Percentiles rank a stretch among this genome's conserved stretches.
Conservation (phyloP, 2,888 invertebrate species). For the Phyllotreta cruciferae region DNA sequence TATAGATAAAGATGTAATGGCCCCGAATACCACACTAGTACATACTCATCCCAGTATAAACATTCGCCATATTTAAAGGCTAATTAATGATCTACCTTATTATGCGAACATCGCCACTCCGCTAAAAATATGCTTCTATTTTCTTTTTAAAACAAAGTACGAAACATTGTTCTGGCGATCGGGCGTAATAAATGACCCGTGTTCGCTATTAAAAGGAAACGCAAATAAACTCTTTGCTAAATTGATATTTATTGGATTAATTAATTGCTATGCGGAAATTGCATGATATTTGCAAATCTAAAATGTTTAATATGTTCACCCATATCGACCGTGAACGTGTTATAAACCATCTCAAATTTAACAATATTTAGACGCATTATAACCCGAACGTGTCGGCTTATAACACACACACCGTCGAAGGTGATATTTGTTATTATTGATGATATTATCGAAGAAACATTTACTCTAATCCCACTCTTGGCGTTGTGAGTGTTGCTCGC, state of each 20-base stretch:
- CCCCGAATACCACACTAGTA: slow-evolving; percentile 53
- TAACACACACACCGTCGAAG: slow-evolving; percentile 45
- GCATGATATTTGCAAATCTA: not conserved
- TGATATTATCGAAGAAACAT: slow-evolving; percentile 56
- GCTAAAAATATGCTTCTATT: slow-evolving; percentile 17
- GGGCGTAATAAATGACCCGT: too few species aligned
- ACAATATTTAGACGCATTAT: slow-evolving; percentile 22
- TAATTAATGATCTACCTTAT: slow-evolving; percentile 49
- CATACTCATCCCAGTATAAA: slow-evolving; percentile 40
- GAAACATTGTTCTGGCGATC: slow-evolving; percentile 2
- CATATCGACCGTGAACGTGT: too few species aligned
- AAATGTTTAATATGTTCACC: too few species aligned
- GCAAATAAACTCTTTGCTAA: too few species aligned
- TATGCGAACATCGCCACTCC: slow-evolving; percentile 32
- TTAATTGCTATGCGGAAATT: too few species aligned
- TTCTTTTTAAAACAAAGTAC: slow-evolving; percentile 3
- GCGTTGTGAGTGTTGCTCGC: slow-evolving; percentile 48
- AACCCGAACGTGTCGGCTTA: slow-evolving; percentile 39
- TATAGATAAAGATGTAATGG: slow-evolving; percentile 60
- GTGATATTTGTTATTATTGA: slow-evolving; percentile 58
- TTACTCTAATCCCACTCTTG: slow-evolving; percentile 57
- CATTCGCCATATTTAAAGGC: slow-evolving; percentile 50
- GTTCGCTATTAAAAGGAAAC: too few species aligned
- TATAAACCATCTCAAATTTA: not conserved
- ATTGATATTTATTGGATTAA: too few species aligned